Conservation (phyloP, 2,113 vertebrate species). For the Leptodactylus fuscus region DNA sequence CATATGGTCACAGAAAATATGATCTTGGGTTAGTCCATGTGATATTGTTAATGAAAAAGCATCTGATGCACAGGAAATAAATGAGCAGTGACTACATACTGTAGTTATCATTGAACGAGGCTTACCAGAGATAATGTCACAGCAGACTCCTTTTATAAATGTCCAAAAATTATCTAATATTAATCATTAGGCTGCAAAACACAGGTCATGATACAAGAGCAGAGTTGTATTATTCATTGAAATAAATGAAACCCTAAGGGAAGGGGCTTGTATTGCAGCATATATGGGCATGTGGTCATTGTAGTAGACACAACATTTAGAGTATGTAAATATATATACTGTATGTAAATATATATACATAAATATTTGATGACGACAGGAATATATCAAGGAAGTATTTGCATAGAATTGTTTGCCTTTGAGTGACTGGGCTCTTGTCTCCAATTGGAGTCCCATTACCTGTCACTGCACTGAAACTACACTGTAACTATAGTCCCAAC, state of each 20-base stretch:
- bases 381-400: too few relatives aligned
- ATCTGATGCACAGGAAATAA: conserved; percentile 14
- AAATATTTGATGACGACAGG: too few relatives aligned
- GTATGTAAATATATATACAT: too few relatives aligned
- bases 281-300: neutral
- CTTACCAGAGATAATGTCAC: neutral
- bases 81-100: conserved; percentile 3
- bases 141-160: neutral
- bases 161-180: neutral
- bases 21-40: conserved; percentile 16
- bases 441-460: too few relatives aligned
- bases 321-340: too few relatives aligned
- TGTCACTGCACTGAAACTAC: too few relatives aligned
- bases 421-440: too few relatives aligned
- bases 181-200: neutral
- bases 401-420: too few relatives aligned
- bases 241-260: neutral
- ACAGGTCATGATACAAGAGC: neutral
- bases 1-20: conserved; percentile 43
- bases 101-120: neutral
- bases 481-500: too few relatives aligned
- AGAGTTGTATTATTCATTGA: neutral
- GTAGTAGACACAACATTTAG: neutral
- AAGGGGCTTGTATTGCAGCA: neutral
- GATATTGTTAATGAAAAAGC: conserved; percentile 44